A percentile compares a stretch with the other conserved stretches of the same genome.
These are phyloP conservation scores for Automeris io DNA, from an alignment of 2,888 invertebrate species.

Conservation along the genomic window DNA sequence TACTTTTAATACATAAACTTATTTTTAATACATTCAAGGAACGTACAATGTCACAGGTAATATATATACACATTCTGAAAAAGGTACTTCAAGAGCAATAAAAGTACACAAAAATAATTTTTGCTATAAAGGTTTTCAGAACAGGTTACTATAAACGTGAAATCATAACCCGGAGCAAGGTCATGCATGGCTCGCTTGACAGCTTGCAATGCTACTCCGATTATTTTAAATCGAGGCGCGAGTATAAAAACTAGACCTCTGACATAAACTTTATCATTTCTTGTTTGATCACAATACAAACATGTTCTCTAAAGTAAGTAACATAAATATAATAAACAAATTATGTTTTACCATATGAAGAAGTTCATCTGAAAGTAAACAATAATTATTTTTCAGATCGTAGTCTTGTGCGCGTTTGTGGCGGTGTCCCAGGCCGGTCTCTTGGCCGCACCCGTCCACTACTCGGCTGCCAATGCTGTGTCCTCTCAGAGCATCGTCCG, in stretches of 20 bases:
- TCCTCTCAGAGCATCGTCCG: constrained; percentile 49
- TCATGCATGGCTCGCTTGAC: constrained; percentile 5
- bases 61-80: too few species aligned
- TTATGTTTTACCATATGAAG: background rate
- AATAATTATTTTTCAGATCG: constrained; percentile 22
- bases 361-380: background rate
- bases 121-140: background rate
- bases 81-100: too few species aligned
- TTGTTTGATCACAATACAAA: constrained; percentile 21
- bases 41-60: too few species aligned
- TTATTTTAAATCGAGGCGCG: background rate
- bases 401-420: constrained; percentile 30
- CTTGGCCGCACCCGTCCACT: constrained; percentile 32
- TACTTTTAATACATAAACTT: too few species aligned
- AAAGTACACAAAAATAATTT: constrained; percentile 5
- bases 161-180: constrained; percentile 7
- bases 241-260: constrained; percentile 4
- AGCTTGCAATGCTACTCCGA: background rate
- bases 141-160: background rate
- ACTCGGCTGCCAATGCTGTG: constrained; percentile 32
- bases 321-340: background rate
- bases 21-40: too few species aligned
- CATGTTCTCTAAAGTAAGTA: constrained; percentile 35
- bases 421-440: constrained; percentile 35
- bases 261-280: constrained; percentile 4